Conservation (phyloP, 2,797 vertebrate species). For the Eupleurogrammus muticus region DNA sequence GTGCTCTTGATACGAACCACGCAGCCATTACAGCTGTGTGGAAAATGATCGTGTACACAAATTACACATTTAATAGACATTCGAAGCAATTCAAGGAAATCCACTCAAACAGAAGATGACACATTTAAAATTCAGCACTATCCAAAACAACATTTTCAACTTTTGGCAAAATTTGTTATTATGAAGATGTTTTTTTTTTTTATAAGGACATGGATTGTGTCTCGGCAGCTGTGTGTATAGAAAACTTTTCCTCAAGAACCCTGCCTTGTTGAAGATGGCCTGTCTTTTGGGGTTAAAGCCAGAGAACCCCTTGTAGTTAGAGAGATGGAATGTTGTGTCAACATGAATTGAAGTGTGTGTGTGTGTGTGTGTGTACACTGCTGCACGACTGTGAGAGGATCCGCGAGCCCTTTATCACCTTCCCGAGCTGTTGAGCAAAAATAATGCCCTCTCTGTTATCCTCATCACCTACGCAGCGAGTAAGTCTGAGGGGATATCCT, state of each 20-base stretch:
- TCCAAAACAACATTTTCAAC: slow-evolving; percentile 1
- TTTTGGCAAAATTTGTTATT: slow-evolving; percentile 31
- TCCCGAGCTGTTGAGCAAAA: slow-evolving; percentile 91
- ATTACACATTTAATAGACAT: background rate
- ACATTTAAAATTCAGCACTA: slow-evolving; percentile 15
- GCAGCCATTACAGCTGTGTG: slow-evolving; percentile 1
- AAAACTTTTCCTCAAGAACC: slow-evolving; percentile 31
- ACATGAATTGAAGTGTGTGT: slow-evolving; percentile 72
- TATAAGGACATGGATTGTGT: slow-evolving; percentile 33
- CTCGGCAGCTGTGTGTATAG: slow-evolving; percentile 29
- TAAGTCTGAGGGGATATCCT: slow-evolving; percentile 97
- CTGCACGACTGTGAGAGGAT: slow-evolving; percentile 78
- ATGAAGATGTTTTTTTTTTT: slow-evolving; percentile 57
- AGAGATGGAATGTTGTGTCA: slow-evolving; percentile 74
- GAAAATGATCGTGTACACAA: slow-evolving; percentile 10
- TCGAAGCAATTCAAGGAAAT: background rate
- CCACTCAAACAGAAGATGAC: slow-evolving; percentile 32
- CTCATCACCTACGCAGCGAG: slow-evolving; percentile 93
- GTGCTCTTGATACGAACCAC: background rate
- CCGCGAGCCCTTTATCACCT: slow-evolving; percentile 94
- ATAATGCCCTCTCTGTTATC: slow-evolving; percentile 95
- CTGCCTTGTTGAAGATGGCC: slow-evolving; percentile 31
- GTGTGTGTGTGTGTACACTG: slow-evolving; percentile 55
- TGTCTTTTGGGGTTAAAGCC: slow-evolving; percentile 50
- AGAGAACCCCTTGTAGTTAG: slow-evolving; percentile 37